Evolutionary conservation across 2,888 invertebrate species (phyloP), one percentile per base, ranked within the genome.

Genomic region (Scrobipalpa atriplicella): DNA sequence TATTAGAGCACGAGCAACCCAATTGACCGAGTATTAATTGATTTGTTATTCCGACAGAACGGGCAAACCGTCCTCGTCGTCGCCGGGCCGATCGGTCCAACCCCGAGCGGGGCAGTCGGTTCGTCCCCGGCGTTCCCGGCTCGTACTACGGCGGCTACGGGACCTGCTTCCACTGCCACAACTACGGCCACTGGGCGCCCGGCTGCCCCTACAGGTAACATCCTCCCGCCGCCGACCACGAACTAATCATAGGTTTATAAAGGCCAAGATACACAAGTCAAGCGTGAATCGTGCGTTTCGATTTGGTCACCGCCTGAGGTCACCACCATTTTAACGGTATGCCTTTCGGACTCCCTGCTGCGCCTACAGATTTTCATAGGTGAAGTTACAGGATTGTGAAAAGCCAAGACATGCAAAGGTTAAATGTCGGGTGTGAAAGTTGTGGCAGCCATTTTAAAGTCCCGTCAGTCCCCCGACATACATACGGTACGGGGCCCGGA

Each of bases 111-210:
- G 64, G 78, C 66, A 71, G 77, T 60, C 68, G 75, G 60, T n/a
- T 9, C 69, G 82, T 89, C 75, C 76, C 80, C 66, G 91, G 92
- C 3, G 52, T 77, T 18, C 81, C 84, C 6, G 90, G 85, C 56
- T 78, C 86, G 39, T 94, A 93, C 83, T 94, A 92, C 85, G 94
- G 94, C 70, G 94, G 95, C 71, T 94, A 94, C 85, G 95, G 95
- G 13, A 82, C 87, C 67, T 95, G 95, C 82, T 95, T 78, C 84
- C 79, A 75, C 51, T 95, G 95, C 83, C 93, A 94, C 66, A 83
- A 85, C 56, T 78, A 78, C 67, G 93, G 93, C 5, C 93, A 93
- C 81, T 94, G 93, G 93, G 89, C 93, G 1, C 85, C 88, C 65
- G 90, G 89, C 71, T 91, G 91, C 77, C 90, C 90, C 67, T 70